A percentile compares a stretch with the other conserved stretches of the same genome.
These are phyloP conservation scores for Cheirogaleus medius DNA, from an alignment of 2,113 vertebrate species.

Conservation along the genomic window DNA sequence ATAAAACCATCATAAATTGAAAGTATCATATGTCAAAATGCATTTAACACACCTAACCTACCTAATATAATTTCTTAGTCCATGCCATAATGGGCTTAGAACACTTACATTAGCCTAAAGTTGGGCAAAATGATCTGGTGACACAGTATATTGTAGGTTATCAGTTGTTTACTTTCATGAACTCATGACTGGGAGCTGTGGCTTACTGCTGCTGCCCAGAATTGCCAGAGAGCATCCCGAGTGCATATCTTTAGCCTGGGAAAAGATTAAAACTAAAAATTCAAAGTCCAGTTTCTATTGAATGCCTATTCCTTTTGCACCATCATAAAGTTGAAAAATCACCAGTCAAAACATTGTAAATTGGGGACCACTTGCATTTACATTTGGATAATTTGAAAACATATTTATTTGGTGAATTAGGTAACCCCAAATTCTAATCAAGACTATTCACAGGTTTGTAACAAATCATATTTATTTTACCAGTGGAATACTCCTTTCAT, in stretches of 20 bases:
- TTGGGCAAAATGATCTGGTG: not conserved
- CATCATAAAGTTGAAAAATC: not conserved
- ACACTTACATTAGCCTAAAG: not conserved
- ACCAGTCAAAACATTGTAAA: not conserved
- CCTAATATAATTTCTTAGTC: not conserved
- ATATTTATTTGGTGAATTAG: not conserved
- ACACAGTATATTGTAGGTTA: not conserved
- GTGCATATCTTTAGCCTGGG: not conserved
- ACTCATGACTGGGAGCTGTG: not conserved
- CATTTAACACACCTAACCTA: not conserved
- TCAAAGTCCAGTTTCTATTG: not conserved
- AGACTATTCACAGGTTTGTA: not conserved
- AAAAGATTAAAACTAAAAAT: not conserved
- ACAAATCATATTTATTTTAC: not conserved
- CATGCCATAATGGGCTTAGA: not conserved
- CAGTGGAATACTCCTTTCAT: not conserved
- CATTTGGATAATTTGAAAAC: not conserved
- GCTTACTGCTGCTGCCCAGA: not conserved
- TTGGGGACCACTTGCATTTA: not conserved
- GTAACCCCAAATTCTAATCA: not conserved
- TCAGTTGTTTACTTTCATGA: not conserved
- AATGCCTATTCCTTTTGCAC: not conserved
- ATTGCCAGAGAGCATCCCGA: not conserved
- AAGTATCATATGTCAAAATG: not conserved
- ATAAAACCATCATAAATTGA: not conserved